Evolutionary conservation across 2,113 vertebrate genomes (phyloP).

Genomic region (Fulmarus glacialis): DNA sequence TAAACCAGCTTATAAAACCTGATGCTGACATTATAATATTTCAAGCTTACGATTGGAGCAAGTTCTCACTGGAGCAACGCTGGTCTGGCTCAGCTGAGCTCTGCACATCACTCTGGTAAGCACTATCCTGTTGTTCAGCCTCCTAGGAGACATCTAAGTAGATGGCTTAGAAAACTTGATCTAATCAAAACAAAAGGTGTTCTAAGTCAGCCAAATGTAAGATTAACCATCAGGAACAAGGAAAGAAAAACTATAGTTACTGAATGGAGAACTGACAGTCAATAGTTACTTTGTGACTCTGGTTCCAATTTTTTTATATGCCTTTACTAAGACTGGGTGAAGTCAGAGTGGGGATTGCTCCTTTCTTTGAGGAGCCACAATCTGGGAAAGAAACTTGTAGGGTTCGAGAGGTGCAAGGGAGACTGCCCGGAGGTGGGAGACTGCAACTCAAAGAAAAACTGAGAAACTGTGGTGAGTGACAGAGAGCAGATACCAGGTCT

Average conservation of each 20-base stretch:
- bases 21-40: not conserved
- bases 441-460: not conserved
- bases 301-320: not conserved
- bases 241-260: not conserved
- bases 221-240: not conserved
- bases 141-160: not conserved
- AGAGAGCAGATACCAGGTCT: not conserved
- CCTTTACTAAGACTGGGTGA: not conserved
- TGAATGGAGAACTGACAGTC: not conserved
- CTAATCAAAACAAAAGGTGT: not conserved
- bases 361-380: not conserved
- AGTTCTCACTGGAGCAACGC: not conserved
- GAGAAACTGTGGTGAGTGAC: not conserved
- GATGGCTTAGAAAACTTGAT: not conserved
- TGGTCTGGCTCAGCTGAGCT: not conserved
- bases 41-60: not conserved
- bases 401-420: not conserved
- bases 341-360: not conserved
- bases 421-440: not conserved
- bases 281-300: not conserved
- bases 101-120: not conserved
- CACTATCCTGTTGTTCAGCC: not conserved
- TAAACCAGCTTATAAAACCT: not conserved
- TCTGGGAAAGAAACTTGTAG: not conserved
- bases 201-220: conserved; percentile 6